A percentile compares a stretch with the other conserved stretches of the same genome.
Conservation (phyloP, 2,797 vertebrate genomes). For the Graptemys geographica region DNA sequence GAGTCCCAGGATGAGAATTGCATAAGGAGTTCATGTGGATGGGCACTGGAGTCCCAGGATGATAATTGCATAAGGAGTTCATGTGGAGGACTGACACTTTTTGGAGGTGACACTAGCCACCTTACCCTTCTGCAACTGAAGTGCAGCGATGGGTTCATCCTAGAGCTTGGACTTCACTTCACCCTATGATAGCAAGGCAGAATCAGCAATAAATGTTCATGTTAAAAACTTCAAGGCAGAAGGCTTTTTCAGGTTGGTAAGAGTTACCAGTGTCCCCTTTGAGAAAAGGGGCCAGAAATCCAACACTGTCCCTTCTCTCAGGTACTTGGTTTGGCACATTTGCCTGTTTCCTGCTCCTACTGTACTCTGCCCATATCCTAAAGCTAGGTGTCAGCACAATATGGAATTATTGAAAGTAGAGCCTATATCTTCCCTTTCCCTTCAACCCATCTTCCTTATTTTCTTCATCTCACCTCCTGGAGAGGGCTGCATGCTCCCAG, state of each 20-base stretch:
- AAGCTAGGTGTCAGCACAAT: not conserved
- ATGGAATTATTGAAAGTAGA: not conserved
- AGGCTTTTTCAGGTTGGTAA: not conserved
- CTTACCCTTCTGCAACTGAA: not conserved
- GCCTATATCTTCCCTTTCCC: not conserved
- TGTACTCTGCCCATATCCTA: not conserved
- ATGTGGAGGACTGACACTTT: not conserved
- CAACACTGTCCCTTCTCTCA: not conserved
- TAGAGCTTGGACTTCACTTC: not conserved
- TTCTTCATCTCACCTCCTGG: not conserved
- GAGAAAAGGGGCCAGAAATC: not conserved
- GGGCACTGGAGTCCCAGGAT: not conserved
- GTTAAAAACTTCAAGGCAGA: not conserved
- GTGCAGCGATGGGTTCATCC: not conserved
- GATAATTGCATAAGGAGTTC: not conserved
- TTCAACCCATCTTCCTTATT: not conserved
- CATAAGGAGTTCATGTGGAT: not conserved
- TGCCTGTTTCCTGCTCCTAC: not conserved
- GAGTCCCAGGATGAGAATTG: not conserved
- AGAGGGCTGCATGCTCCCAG: not conserved
- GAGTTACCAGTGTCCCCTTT: not conserved
- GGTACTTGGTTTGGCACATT: not conserved
- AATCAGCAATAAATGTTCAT: not conserved
- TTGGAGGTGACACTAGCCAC: not conserved
- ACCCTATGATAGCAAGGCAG: not conserved